Evolutionary conservation across 2,888 invertebrate genomes (phyloP).

Genomic region (Drosophila rubida): DNA sequence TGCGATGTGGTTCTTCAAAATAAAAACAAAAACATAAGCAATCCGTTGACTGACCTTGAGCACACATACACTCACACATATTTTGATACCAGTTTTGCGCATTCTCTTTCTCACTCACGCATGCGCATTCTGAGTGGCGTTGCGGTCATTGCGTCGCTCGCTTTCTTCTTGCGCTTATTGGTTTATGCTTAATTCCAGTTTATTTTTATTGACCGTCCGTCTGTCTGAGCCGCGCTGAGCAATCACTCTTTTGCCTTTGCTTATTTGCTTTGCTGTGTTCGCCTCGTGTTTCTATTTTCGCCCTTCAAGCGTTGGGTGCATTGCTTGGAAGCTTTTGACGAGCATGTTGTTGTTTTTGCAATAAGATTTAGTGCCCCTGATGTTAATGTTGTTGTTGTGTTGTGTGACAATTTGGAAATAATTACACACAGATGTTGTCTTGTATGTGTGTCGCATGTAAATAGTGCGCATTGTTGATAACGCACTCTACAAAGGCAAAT

Average conservation of each 20-base stretch:
- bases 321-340: slow-evolving; percentile 2
- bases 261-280: slow-evolving; percentile 23
- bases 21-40: slow-evolving; percentile 37
- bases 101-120: slow-evolving; percentile 35
- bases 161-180: slow-evolving; percentile 69
- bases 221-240: slow-evolving; percentile 14
- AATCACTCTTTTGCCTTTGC: slow-evolving; percentile 33
- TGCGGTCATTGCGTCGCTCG: slow-evolving; percentile 49
- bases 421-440: slow-evolving; percentile 12
- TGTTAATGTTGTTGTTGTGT: slow-evolving; percentile 1
- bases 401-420: slow-evolving; percentile 23
- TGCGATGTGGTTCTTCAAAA: slow-evolving; percentile 32
- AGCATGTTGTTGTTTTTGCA: neutral
- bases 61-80: slow-evolving; percentile 60
- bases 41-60: slow-evolving; percentile 82
- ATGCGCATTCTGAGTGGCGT: slow-evolving; percentile 20
- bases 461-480: slow-evolving; percentile 48
- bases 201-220: slow-evolving; percentile 66
- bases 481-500: neutral
- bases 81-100: slow-evolving; percentile 68
- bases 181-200: slow-evolving; percentile 77
- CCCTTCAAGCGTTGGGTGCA: slow-evolving; percentile 28
- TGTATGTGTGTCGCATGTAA: slow-evolving; percentile 1
- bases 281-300: slow-evolving; percentile 27
- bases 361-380: neutral